Evolutionary conservation across 2,888 invertebrate species (phyloP), one percentile per base, ranked within the genome.

Genomic region (Scaptomyza caliginosa): DNA sequence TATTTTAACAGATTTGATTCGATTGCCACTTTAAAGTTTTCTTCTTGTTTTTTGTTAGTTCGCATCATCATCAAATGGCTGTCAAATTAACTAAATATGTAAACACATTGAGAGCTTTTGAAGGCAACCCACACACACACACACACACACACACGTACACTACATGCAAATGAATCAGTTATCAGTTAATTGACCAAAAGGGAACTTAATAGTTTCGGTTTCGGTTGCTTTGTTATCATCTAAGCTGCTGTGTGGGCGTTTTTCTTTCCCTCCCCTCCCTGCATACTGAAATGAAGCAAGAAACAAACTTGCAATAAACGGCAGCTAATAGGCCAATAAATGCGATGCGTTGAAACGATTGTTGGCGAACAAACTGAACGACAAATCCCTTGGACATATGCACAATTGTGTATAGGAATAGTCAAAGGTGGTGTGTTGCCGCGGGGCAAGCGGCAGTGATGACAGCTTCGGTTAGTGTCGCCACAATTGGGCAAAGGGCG

Each of bases 251-350:
- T 67, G 83, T 86, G 85, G 45, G 28, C 19, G 45, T 16, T n/a
- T n/a, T n/a, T n/a, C n/a, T n/a, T n/a, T 32, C 32, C 13, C n/a
- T 0, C 3, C n/a, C n/a, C n/a, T n/a, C n/a, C n/a, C n/a, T n/a
- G n/a, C n/a, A n/a, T n/a, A n/a, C n/a, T n/a, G 11, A 28, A n/a
- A 30, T 1, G 28, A 32, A 32, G 5, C 5, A 32, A 32, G 13
- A 32, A 13, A 7, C 30, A 5, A 34, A 34, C 34, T 32, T 13
- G 30, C 79, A 79, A 79, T 74, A 79, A 86, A 74, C 79, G 77
- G 82, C 87, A 74, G 75, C 80, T 84, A 84, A 85, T 84, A 74
- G 80, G 55, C 77, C 69, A 72, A 87, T 87, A 77, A 84, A 82
- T 70, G 69, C 60, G 13, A 10, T 58, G 69, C 56, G 10, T 60